phyloP scores from a whole-genome alignment of 2,113 vertebrate species.

The Mormyrus iriodes region DNA sequence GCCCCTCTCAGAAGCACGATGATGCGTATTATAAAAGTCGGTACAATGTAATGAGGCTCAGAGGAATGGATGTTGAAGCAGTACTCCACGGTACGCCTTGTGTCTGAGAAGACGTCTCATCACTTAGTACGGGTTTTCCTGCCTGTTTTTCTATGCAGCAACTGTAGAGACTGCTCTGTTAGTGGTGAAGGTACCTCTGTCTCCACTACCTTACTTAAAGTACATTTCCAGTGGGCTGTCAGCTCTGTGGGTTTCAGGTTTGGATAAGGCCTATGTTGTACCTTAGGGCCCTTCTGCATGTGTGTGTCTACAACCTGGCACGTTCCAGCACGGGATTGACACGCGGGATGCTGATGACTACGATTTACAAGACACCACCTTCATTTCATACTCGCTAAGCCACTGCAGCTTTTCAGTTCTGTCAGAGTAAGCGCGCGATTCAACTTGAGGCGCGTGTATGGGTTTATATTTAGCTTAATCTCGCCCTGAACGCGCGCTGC shows the following conservation, averaged over 20 bases:
- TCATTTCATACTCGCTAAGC: not conserved
- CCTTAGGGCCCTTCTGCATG: not conserved
- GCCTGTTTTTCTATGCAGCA: not conserved
- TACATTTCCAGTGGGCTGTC: not conserved
- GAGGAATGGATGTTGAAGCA: not conserved
- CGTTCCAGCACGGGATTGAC: not conserved
- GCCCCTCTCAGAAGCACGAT: slow-evolving; percentile 66
- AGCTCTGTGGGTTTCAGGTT: not conserved
- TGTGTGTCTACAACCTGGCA: not conserved
- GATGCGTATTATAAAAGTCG: slow-evolving; percentile 65
- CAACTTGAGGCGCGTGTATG: not conserved
- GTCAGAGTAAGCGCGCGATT: not conserved
- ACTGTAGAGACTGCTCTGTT: not conserved
- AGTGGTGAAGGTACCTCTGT: not conserved
- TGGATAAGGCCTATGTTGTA: not conserved
- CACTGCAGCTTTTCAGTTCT: not conserved
- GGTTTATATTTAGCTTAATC: not conserved
- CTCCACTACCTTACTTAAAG: not conserved
- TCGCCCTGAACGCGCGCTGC: not conserved
- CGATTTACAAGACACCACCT: not conserved
- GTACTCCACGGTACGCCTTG: not conserved
- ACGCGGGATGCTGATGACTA: not conserved
- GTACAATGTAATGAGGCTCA: slow-evolving; percentile 44
- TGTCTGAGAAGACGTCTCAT: not conserved
- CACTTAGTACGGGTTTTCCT: not conserved